Evolutionary conservation across 2,888 invertebrate genomes (phyloP).

Genomic region (Lamproptera curius): DNA sequence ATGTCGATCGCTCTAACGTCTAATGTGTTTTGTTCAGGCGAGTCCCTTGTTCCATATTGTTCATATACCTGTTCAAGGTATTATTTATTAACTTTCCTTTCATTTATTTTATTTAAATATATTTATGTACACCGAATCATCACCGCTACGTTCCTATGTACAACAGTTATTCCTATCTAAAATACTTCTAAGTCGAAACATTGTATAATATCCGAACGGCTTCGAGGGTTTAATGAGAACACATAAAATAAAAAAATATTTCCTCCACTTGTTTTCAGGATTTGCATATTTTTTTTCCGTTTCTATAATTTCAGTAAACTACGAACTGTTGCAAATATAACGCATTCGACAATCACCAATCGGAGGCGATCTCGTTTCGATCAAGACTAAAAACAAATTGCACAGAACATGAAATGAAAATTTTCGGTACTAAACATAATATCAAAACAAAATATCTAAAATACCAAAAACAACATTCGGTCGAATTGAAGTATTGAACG

Average conservation of each 20-base stretch:
- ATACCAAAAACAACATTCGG: conserved; percentile 7
- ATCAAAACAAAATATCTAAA: conserved; percentile 8
- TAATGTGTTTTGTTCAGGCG: conserved; percentile 68
- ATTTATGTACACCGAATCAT: conserved; percentile 62
- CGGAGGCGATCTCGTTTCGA: conserved; percentile 65
- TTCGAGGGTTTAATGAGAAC: conserved; percentile 8
- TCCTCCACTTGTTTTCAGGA: neutral
- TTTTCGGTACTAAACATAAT: no score
- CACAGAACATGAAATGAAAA: no score
- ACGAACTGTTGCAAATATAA: conserved; percentile 25
- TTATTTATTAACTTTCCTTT: no score
- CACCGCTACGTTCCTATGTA: conserved; percentile 61
- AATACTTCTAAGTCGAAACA: conserved; percentile 33
- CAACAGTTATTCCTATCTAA: conserved; percentile 70
- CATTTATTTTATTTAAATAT: conserved; percentile 34
- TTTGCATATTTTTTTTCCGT: neutral
- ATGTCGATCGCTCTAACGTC: conserved; percentile 20
- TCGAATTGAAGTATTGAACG: no score
- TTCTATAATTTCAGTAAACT: neutral
- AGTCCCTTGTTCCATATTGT: conserved; percentile 73
- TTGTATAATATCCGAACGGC: conserved; percentile 34
- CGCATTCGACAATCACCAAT: conserved; percentile 52
- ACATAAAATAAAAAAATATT: conserved; percentile 23
- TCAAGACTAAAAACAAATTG: no score
- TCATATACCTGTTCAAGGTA: conserved; percentile 59